A percentile compares a stretch with the other conserved stretches of the same genome.
phyloP scores from a whole-genome alignment of 2,797 vertebrate genomes.

The Gouania willdenowi region DNA sequence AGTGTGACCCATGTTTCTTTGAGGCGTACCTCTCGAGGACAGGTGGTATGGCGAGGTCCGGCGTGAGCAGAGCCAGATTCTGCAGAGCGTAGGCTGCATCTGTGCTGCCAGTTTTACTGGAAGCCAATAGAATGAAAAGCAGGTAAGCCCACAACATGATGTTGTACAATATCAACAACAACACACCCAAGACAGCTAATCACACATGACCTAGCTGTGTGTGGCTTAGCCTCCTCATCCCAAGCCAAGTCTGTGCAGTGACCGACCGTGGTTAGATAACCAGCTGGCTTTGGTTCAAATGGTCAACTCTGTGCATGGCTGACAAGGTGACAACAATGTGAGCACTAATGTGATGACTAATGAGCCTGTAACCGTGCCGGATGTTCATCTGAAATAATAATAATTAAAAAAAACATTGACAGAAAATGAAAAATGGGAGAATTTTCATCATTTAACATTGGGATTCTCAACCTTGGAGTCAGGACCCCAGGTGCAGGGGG shows the following conservation, averaged over 20 bases:
- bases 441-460: too few species aligned
- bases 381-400: too few species aligned
- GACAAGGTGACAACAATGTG: not conserved
- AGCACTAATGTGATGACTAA: not conserved
- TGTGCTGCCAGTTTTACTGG: constrained; percentile 94
- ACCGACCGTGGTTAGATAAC: constrained; percentile 12
- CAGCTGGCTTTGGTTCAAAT: not conserved
- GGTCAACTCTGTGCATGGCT: constrained; percentile 4
- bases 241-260: constrained; percentile 3
- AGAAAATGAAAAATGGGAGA: too few species aligned
- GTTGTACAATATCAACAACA: not conserved
- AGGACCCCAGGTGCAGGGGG: too few species aligned
- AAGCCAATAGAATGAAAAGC: constrained; percentile 86
- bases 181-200: constrained; percentile 22
- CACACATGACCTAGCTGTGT: constrained; percentile 40
- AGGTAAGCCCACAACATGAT: not conserved
- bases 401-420: too few species aligned
- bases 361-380: too few species aligned
- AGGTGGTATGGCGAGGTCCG: constrained; percentile 90
- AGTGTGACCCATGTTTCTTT: too few species aligned
- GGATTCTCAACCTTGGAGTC: too few species aligned
- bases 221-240: constrained; percentile 27
- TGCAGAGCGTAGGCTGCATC: constrained; percentile 94
- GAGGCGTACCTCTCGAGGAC: constrained; percentile 93
- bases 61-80: constrained; percentile 93